Percentiles rank a stretch among this genome's conserved stretches.
phyloP scores from a whole-genome alignment of 2,888 invertebrate species.

The Nebria brevicollis region DNA sequence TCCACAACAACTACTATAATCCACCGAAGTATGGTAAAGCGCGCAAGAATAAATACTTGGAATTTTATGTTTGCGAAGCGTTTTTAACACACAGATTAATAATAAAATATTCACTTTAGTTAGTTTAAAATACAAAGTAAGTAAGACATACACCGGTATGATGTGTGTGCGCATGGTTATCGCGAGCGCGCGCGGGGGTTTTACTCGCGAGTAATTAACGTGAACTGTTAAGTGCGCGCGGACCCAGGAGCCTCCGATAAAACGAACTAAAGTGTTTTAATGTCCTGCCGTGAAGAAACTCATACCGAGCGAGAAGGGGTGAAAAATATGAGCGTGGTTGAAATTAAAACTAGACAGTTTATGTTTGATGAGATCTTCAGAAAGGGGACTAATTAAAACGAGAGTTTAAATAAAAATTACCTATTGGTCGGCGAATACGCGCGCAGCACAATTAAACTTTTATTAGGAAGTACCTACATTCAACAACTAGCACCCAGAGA shows the following conservation, averaged over 20 bases:
- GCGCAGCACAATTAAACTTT: slow-evolving; percentile 55
- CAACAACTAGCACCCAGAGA: slow-evolving; percentile 11
- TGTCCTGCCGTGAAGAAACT: slow-evolving; percentile 36
- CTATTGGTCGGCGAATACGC: slow-evolving; percentile 55
- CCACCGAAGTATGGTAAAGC: background rate
- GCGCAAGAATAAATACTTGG: slow-evolving; percentile 25
- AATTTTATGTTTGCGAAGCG: slow-evolving; percentile 19
- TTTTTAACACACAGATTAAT: slow-evolving; percentile 36
- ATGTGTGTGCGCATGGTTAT: background rate
- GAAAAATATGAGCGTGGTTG: slow-evolving; percentile 57
- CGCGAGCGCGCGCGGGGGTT: background rate
- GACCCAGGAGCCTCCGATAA: slow-evolving; percentile 29
- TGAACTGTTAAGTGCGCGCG: slow-evolving; percentile 12
- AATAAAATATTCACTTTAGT: slow-evolving; percentile 30
- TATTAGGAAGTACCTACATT: slow-evolving; percentile 50
- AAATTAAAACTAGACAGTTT: slow-evolving; percentile 59
- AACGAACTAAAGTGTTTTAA: slow-evolving; percentile 45
- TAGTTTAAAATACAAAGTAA: slow-evolving; percentile 28
- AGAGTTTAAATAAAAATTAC: slow-evolving; percentile 56
- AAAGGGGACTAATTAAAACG: slow-evolving; percentile 60
- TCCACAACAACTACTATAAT: slow-evolving; percentile 6
- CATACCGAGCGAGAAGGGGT: slow-evolving; percentile 53
- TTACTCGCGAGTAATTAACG: slow-evolving; percentile 4
- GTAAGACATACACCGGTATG: background rate
- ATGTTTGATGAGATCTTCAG: slow-evolving; percentile 55